Evolutionary conservation across 2,113 vertebrate species (phyloP), one percentile per base, ranked within the genome.

Genomic region (Neogale vison): DNA sequence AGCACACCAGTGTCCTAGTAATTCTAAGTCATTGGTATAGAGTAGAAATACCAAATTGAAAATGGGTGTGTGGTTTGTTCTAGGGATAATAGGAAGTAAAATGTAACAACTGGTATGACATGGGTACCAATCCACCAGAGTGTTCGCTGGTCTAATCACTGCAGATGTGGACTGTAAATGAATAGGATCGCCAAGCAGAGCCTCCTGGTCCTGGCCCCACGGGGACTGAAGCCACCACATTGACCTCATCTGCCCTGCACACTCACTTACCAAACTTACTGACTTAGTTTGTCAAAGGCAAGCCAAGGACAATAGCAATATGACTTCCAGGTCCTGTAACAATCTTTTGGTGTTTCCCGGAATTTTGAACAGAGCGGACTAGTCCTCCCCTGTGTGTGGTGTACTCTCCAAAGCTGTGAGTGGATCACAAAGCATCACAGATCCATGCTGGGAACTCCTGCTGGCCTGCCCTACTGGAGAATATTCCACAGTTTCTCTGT

Each of bases 381-480:
- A 63, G 21, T 55, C 39, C 14, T 18, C 90, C 89, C 82, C 55
- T 42, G 57, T 87, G 71, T 61, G 85, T 76, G n/a, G 59, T 71
- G n/a, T n/a, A 24, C 65, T 96, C 72, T 96, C 80, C 36, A 88
- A 93, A 96, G 82, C 76, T n/a, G n/a, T 31, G 84, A 67, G 92
- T 10, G 87, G 76, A 95, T 93, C 84, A 96, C 77, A 97, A 83
- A 97, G 42, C 77, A 81, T 61, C 72, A 77, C n/a, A 80, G 92
- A 96, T 45, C 42, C 96, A 77, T 72, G 69, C 97, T 98, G 97
- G 59, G 97, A 55, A 79, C 84, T 93, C 94, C 95, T 94, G 95
- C 93, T 93, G 93, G 63, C 61, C 88, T 95, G 65, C 92, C 91
- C 96, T 96, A 47, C 89, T 76, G 83, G 98, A 95, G 88, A 84